These are phyloP conservation scores for Euproctis similis DNA, from an alignment of 2,888 invertebrate genomes.

Conservation along the genomic window DNA sequence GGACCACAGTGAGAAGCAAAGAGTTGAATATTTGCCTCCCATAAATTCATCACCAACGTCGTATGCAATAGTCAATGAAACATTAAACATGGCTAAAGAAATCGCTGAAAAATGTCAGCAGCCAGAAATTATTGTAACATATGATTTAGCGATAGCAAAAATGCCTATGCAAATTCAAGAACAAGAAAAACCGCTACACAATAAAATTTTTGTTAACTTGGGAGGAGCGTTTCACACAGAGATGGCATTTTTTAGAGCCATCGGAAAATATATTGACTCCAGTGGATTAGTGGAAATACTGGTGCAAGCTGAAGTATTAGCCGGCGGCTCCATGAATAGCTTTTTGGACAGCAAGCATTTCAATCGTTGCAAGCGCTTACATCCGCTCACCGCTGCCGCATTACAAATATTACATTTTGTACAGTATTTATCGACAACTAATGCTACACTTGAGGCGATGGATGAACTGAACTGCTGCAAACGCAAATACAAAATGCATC, in stretches of 20 bases:
- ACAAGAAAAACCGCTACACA: constrained; percentile 15
- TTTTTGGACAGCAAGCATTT: constrained; percentile 36
- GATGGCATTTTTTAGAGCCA: constrained; percentile 32
- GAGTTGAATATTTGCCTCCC: constrained; percentile 26
- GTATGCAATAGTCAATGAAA: constrained; percentile 27
- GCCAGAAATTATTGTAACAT: constrained; percentile 24
- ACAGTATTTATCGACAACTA: constrained; percentile 19
- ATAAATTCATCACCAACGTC: constrained; percentile 29
- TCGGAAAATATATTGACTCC: constrained; percentile 33
- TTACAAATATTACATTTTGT: constrained; percentile 32
- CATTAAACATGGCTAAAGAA: constrained; percentile 8
- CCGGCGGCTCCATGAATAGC: constrained; percentile 28
- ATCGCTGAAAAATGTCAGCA: constrained; percentile 20
- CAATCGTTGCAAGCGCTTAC: constrained; percentile 35
- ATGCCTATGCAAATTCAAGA: constrained; percentile 27
- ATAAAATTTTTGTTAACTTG: constrained; percentile 29
- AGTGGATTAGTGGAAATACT: constrained; percentile 30
- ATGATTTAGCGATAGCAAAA: constrained; percentile 37
- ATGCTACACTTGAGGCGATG: constrained; percentile 9
- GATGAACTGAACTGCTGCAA: neutral
- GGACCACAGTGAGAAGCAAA: constrained; percentile 19
- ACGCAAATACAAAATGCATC: constrained; percentile 13
- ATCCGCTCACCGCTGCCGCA: constrained; percentile 25
- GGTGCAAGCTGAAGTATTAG: constrained; percentile 30
- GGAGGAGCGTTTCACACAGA: constrained; percentile 29